Evolutionary conservation across 2,797 vertebrate species (phyloP).

Genomic region (Acrossocheilus fasciatus): DNA sequence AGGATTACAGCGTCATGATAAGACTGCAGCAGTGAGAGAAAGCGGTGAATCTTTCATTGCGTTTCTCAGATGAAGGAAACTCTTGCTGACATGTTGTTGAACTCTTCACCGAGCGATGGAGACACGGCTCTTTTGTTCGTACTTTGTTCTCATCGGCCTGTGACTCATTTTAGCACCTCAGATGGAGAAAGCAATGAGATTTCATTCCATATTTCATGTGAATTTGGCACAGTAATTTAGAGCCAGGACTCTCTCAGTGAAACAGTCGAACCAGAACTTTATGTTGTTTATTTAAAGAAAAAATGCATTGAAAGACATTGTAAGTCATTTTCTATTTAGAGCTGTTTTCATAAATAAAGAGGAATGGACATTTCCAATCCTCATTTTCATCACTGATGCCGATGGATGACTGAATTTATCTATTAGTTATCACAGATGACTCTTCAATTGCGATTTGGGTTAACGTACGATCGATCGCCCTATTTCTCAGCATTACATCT

Average conservation of each 20-base stretch:
- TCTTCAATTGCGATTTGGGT: slow-evolving; percentile 11
- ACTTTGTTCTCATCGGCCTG: neutral
- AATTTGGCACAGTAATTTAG: neutral
- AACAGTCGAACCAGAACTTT: neutral
- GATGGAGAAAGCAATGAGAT: neutral
- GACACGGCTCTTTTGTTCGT: neutral
- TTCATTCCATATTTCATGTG: neutral
- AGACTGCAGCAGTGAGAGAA: neutral
- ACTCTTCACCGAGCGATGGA: neutral
- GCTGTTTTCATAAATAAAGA: neutral
- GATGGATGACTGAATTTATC: neutral
- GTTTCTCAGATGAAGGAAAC: neutral
- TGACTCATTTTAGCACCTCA: neutral
- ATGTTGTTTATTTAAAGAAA: slow-evolving; percentile 9
- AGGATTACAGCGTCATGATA: neutral
- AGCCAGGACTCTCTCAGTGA: neutral
- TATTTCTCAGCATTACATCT: neutral
- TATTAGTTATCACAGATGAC: neutral
- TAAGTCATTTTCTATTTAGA: neutral
- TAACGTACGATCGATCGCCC: neutral
- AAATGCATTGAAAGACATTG: neutral
- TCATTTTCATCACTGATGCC: neutral
- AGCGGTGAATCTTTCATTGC: neutral
- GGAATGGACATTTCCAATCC: neutral
- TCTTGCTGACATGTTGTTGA: neutral